Base-by-base conservation (phyloP, 2,113 vertebrate genomes). In the Conger conger region DNA sequence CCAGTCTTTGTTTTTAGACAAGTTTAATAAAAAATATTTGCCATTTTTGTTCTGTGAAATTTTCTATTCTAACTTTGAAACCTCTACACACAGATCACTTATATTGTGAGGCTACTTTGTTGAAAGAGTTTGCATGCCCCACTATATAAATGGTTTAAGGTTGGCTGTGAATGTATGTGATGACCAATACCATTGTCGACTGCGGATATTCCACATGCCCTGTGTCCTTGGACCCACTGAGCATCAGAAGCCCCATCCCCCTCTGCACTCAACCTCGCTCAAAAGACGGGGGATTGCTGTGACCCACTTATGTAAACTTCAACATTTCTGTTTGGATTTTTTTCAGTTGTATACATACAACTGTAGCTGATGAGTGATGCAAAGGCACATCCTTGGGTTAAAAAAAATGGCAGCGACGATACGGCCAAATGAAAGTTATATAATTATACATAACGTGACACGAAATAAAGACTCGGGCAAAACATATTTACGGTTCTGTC, bases 221-320 rank as follows among this genome's bases (percentile, higher is more conserved):
- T 79, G 27, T 30, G 40, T n/a, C n/a, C 35, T 60, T 16, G 2
- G 17, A 57, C 30, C 30, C 33, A 60, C 50, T 60, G 53, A 82
- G 20, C 35, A 82, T 30, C 81, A 63, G 36, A 35, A 63, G 45
- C 40, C 81, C 81, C 81, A n/a, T 20, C 53, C 30, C n/a, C 54
- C 36, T 63, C 79, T 38, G 36, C 30, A 63, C 38, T n/a, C 60
- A 16, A 5, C 36, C 27, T 42, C 5, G 42, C 57, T 76, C 57
- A 16, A 80, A 73, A 50, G 57, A 45, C 57, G 23, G 37, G 45
- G 23, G 35, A 33, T 76, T 81, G 40, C 84, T 37, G 79, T 35
- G 84, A 85, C 84, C 57, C 79, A 81, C 50, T 85, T 73, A 79
- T 0, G 13, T 23, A 80, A 79, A 84, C 20, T n/a, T 80, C 27